phyloP scores from a whole-genome alignment of 35 echinoderm and acorn worm species.

The Apostichopus japonicus region DNA sequence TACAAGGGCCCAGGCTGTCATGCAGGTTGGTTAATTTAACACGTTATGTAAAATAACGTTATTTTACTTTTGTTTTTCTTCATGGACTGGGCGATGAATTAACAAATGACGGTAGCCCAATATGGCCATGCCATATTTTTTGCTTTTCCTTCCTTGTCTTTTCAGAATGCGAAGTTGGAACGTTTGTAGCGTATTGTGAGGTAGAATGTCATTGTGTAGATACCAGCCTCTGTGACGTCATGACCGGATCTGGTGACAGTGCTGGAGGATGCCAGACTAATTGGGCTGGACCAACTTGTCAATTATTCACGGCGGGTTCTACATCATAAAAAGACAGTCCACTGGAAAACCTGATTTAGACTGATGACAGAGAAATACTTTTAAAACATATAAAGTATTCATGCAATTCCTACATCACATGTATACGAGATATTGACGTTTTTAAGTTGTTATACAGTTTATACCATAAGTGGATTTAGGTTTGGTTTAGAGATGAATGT shows the following conservation, averaged over 20 bases:
- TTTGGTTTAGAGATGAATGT: no score
- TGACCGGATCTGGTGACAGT: background rate
- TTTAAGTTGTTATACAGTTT: no score
- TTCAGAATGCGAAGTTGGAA: background rate
- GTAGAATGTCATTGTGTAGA: background rate
- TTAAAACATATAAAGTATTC: no score
- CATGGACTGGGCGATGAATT: no score
- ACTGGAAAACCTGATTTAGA: no score
- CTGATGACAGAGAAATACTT: no score
- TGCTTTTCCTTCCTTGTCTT: background rate
- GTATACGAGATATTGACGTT: no score
- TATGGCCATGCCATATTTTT: background rate
- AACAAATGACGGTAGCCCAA: no score
- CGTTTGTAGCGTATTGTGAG: background rate
- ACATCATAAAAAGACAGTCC: background rate
- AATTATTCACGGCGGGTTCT: background rate
- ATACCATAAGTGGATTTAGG: no score
- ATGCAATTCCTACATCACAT: no score
- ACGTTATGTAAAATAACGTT: background rate
- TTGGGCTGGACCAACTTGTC: background rate
- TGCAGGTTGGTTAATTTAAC: background rate
- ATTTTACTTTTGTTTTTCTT: background rate
- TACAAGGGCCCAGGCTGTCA: constrained; percentile 6
- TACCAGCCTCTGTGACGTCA: background rate
- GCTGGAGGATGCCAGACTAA: background rate